Base-by-base conservation (phyloP, 2,113 vertebrate genomes). In the Micromys minutus region DNA sequence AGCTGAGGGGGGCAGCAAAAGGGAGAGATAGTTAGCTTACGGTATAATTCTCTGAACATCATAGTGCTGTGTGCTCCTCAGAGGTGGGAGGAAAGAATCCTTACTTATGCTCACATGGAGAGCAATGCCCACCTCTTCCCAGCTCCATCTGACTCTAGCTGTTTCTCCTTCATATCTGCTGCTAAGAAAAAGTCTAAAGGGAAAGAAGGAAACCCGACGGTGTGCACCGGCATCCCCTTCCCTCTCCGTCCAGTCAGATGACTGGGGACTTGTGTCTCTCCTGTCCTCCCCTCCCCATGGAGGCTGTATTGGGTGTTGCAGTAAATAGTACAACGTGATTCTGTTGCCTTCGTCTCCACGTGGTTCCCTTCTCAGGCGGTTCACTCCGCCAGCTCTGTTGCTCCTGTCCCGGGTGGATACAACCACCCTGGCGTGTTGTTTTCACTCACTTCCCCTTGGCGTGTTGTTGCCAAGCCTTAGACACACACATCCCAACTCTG, bases 201-300 rank as follows among this genome's bases (percentile, higher is more conserved):
- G 79, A 63, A 84, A 69, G 52, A 95, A 89, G 55, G 94, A 94
- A 96, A 95, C 21, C 45, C 17, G 47, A 39, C 94, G 81, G 77
- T 65, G 86, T 81, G 36, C 34, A 12, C 42, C 86, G 59, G 80
- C 57, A 7, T 84, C 81, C 7, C 2, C 36, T 42, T 34, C 5
- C 0, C 8, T 34, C 45, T 72, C 47, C 36, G 59, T 47, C 31
- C n/a, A 19, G n/a, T 47, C 74, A n/a, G 5, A 52, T 55, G 39
- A 90, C 71, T 84, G 39, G 29, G 63, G 83, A 84, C 65, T 80
- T 63, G 26, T 76, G 36, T 88, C 39, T 79, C 36, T 5, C 5
- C 22, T 47, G 55, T 83, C 61, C 4, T 71, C 45, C 74, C 84
- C 67, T 65, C 86, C 90, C 50, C 42, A 39, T 50, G 74, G 59